phyloP scores from a whole-genome alignment of 2,113 vertebrate genomes.

The Erpornis zantholeuca region DNA sequence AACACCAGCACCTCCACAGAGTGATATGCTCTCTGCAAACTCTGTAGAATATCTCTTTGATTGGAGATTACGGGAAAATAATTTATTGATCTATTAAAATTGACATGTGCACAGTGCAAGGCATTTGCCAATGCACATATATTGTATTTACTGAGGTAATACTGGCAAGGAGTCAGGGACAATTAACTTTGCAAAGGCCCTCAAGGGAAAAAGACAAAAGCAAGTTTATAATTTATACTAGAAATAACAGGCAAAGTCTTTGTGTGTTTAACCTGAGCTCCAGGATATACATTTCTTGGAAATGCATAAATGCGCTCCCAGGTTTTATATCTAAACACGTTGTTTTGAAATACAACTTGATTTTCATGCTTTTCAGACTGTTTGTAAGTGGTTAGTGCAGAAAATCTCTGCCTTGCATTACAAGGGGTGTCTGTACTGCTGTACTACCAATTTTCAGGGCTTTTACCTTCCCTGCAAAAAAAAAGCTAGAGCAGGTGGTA shows the following conservation, averaged over 20 bases:
- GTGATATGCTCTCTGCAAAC: background rate
- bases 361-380: background rate
- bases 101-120: background rate
- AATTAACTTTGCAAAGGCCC: background rate
- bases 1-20: background rate
- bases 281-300: background rate
- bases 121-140: background rate
- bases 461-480: background rate
- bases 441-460: background rate
- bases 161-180: background rate
- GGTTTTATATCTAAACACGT: background rate
- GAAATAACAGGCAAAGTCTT: background rate
- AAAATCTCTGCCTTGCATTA: background rate
- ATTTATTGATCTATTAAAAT: background rate
- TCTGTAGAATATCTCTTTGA: background rate
- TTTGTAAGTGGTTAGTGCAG: background rate
- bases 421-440: background rate
- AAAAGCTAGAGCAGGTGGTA: background rate
- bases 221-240: background rate
- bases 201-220: background rate
- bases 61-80: background rate
- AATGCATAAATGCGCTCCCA: background rate
- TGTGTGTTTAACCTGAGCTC: background rate
- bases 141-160: background rate
- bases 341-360: background rate